Percentiles rank a stretch among this genome's conserved stretches.
These are phyloP conservation scores for Gopherus evgoodei DNA, from an alignment of 2,113 vertebrate genomes.

Conservation along the genomic window DNA sequence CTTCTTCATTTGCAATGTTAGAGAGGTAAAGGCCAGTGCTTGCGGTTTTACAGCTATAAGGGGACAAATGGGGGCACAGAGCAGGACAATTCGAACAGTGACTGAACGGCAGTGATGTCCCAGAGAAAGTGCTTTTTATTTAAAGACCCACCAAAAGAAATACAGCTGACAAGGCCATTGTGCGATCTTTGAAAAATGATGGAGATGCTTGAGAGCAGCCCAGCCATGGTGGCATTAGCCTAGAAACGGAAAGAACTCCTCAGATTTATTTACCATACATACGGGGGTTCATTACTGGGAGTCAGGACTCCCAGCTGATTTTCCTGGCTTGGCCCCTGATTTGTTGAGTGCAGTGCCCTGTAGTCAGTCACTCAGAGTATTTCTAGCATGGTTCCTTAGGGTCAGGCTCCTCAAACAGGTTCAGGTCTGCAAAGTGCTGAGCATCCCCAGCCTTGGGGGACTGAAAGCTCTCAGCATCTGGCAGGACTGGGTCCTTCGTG, in stretches of 20 bases:
- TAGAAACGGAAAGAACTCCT: not conserved
- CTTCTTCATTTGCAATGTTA: not conserved
- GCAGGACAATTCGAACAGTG: slow-evolving; percentile 39
- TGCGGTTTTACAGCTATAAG: slow-evolving; percentile 36
- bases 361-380: not conserved
- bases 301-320: not conserved
- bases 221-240: not conserved
- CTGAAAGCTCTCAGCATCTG: not conserved
- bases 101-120: not conserved
- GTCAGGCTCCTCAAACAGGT: not conserved
- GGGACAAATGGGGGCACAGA: not conserved
- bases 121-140: not conserved
- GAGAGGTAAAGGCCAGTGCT: slow-evolving; percentile 15
- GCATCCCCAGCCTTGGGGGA: not conserved
- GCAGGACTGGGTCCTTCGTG: not conserved
- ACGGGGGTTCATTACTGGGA: not conserved
- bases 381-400: not conserved
- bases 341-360: not conserved
- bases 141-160: not conserved
- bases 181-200: not conserved
- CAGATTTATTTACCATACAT: fast-evolving
- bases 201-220: not conserved
- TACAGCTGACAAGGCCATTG: not conserved
- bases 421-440: not conserved
- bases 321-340: not conserved